Base-by-base conservation (phyloP, 1,140 invertebrate species). In the Gyrodactylus salaris region DNA sequence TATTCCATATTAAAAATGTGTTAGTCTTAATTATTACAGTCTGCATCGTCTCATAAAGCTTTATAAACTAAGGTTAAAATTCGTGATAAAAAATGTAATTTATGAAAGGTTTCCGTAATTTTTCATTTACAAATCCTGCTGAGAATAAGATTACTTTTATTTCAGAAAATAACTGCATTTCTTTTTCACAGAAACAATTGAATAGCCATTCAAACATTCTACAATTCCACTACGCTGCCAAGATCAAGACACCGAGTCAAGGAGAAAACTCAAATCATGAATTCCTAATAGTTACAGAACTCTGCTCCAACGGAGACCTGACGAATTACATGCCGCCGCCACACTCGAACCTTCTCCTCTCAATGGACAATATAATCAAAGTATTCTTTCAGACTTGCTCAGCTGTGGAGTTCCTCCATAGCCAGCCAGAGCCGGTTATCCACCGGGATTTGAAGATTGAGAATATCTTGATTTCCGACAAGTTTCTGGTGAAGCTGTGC, bases 401-500 rank as follows among this genome's bases (percentile, higher is more conserved):
- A 75, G 89, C 91, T 25, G 87, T 96, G 7, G 85, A 89, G 76
- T 89, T 93, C 79, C 21, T 97, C 87, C 93, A 97, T 79, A 85
- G 82, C 70, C 89, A 91, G 80, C 83, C 84, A 69, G 88, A 89
- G 19, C 87, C 91, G 1, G 87, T 96, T 74, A 86, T 88, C 68
- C 92, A 97, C 82, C 83, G 91, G 77, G 93, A 97, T 84, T 85
- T 95, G 75, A 91, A 85, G 83, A 81, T 86, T 74, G 85, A 86
- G 79, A 89, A 88, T 79, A 78, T 87, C 68, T 80, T 92, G 16
- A 84, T 95, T 26, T 86, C 87, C 75, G 79, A 81, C 74, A 85
- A 88, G 77, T 89, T 90, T 75, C 84, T 85, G 76, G 86, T 98
- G 34, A 98, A 98, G 81, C 81, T 99, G 70, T 98, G 95, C 83